Conservation (phyloP, 2,888 invertebrate species). For the Gymnoscelis rufifasciata region DNA sequence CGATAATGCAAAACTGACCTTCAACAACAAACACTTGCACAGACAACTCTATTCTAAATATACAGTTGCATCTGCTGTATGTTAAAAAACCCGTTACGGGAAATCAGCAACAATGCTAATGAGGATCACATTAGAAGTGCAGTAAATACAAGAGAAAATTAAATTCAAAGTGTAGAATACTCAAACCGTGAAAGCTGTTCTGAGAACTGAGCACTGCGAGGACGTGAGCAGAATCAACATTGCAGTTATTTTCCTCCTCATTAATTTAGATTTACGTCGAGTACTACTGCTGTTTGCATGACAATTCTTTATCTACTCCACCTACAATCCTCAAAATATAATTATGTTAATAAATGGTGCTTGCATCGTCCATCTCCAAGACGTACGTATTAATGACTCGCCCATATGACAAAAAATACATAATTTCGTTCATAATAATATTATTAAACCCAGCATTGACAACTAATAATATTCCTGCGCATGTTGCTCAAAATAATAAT, state of each 20-base stretch:
- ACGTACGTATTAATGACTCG: too few species aligned
- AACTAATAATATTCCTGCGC: too few species aligned
- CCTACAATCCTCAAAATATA: background rate
- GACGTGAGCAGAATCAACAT: conserved; percentile 53
- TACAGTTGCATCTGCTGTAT: conserved; percentile 44
- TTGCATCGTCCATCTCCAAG: too few species aligned
- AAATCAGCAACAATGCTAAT: background rate
- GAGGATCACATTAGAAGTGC: conserved; percentile 35
- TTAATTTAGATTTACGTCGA: conserved; percentile 42
- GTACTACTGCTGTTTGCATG: conserved; percentile 32
- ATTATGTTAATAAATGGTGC: too few species aligned
- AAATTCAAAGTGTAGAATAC: conserved; percentile 57
- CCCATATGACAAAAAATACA: too few species aligned
- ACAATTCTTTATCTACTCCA: conserved; percentile 30
- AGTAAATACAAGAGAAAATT: conserved; percentile 37
- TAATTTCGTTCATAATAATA: too few species aligned
- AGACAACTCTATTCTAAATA: background rate
- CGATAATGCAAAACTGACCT: conserved; percentile 62
- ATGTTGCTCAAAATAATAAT: too few species aligned
- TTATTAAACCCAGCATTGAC: too few species aligned
- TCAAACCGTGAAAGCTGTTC: conserved; percentile 66
- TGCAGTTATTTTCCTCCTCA: conserved; percentile 44
- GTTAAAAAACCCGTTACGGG: conserved; percentile 25
- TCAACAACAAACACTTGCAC: conserved; percentile 53
- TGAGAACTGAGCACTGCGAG: conserved; percentile 49